phyloP scores from a whole-genome alignment of 2,113 vertebrate species.

The Machaerirhynchus nigripectus region DNA sequence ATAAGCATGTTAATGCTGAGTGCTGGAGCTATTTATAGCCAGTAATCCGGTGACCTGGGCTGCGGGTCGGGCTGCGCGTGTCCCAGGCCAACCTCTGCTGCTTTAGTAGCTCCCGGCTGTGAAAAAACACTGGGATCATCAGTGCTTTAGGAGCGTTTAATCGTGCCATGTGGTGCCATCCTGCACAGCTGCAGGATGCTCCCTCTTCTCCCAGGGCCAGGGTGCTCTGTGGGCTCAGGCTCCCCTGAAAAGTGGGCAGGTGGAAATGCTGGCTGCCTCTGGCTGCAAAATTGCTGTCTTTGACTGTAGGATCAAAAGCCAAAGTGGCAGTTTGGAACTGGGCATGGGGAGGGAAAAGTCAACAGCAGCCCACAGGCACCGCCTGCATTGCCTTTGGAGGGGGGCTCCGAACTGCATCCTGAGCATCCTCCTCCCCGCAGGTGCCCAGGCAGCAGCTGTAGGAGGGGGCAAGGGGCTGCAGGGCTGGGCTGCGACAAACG shows the following conservation, averaged over 20 bases:
- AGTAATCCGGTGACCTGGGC: constrained; percentile 45
- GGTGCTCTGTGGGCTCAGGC: fast-evolving
- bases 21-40: neutral
- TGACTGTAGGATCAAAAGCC: neutral
- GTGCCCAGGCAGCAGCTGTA: neutral
- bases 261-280: neutral
- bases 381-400: neutral
- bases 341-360: fast-evolving
- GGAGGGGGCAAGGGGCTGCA: neutral
- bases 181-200: neutral
- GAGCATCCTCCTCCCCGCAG: neutral
- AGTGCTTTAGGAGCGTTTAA: neutral
- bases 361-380: fast-evolving
- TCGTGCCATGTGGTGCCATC: fast-evolving
- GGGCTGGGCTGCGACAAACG: neutral
- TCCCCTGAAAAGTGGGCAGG: fast-evolving
- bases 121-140: neutral
- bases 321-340: neutral
- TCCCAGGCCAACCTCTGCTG: neutral
- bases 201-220: fast-evolving
- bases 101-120: neutral
- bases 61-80: neutral
- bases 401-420: fast-evolving
- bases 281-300: neutral
- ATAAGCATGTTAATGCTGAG: constrained; percentile 3